Evolutionary conservation across 2,888 invertebrate species (phyloP).

Genomic region (Arge pagana): DNA sequence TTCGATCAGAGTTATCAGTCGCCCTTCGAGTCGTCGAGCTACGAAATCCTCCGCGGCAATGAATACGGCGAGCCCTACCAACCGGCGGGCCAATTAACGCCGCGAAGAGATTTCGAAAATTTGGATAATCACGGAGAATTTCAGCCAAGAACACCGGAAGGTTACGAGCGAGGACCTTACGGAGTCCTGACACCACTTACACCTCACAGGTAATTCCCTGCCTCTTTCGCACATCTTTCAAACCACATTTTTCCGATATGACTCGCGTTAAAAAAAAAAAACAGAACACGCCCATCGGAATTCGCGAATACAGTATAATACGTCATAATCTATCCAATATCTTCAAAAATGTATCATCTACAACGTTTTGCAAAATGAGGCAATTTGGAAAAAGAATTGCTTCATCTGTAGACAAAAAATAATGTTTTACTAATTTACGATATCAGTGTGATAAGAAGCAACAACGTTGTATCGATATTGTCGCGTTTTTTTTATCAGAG

Average conservation of each 20-base stretch:
- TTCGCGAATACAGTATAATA: too few relatives aligned
- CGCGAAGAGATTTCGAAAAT: slow-evolving; percentile 36
- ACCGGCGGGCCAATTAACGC: slow-evolving; percentile 41
- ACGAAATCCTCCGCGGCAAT: slow-evolving; percentile 38
- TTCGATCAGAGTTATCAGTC: slow-evolving; percentile 46
- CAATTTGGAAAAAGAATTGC: not conserved
- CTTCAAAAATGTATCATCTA: not conserved
- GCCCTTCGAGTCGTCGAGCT: slow-evolving; percentile 49
- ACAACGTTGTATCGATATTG: too few relatives aligned
- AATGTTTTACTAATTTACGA: too few relatives aligned
- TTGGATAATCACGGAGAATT: slow-evolving; percentile 29
- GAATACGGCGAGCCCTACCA: slow-evolving; percentile 40
- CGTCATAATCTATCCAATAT: too few relatives aligned
- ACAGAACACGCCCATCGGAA: too few relatives aligned
- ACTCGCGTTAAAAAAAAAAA: too few relatives aligned
- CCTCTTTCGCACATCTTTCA: too few relatives aligned
- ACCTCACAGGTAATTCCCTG: slow-evolving; percentile 50
- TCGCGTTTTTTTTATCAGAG: too few relatives aligned
- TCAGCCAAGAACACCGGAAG: slow-evolving; percentile 45
- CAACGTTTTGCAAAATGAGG: not conserved
- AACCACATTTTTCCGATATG: too few relatives aligned
- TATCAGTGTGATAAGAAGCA: too few relatives aligned
- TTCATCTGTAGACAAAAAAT: too few relatives aligned
- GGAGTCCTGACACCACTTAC: slow-evolving; percentile 47
- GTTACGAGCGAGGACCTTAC: slow-evolving; percentile 46